Evolutionary conservation across 2,113 vertebrate genomes (phyloP).

Genomic region (Lipophrys pholis): DNA sequence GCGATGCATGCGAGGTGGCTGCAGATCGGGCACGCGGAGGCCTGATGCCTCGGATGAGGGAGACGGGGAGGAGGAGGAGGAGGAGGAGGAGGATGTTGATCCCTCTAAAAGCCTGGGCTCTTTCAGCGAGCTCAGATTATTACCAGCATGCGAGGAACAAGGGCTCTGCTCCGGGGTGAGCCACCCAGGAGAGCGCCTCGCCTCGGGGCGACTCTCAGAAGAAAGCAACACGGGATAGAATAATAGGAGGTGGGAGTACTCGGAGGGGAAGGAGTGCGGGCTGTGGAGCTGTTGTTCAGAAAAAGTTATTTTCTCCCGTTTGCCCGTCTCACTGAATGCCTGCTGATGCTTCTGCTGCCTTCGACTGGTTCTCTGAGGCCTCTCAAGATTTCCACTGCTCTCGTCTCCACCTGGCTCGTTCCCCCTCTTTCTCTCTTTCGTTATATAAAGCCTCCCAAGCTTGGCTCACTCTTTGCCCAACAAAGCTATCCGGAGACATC

Average conservation of each 20-base stretch:
- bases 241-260: conserved; percentile 76
- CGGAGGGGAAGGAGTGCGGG: conserved; percentile 45
- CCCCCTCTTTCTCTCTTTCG: conserved; percentile 31
- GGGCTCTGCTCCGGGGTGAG: conserved; percentile 77
- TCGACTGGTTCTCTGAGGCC: conserved; percentile 41
- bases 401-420: conserved; percentile 35
- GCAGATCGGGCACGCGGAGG: conserved; percentile 41
- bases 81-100: conserved; percentile 57
- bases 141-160: conserved; percentile 81
- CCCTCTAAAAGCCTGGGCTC: conserved; percentile 80
- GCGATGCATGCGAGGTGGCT: too few relatives aligned
- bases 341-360: conserved; percentile 33
- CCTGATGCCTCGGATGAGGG: conserved; percentile 11
- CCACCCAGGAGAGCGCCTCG: conserved; percentile 84
- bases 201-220: conserved; percentile 83
- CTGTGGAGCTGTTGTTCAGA: conserved; percentile 43
- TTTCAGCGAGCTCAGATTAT: conserved; percentile 77
- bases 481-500: conserved; percentile 43
- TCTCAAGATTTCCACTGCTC: too few relatives aligned
- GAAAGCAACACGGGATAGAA: conserved; percentile 76
- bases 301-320: conserved; percentile 74
- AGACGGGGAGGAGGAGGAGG: not conserved
- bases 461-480: conserved; percentile 3
- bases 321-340: conserved; percentile 54
- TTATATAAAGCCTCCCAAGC: conserved; percentile 34